phyloP scores from a whole-genome alignment of 92 coral and sea anemone genomes.

The Scolanthus callimorphus region DNA sequence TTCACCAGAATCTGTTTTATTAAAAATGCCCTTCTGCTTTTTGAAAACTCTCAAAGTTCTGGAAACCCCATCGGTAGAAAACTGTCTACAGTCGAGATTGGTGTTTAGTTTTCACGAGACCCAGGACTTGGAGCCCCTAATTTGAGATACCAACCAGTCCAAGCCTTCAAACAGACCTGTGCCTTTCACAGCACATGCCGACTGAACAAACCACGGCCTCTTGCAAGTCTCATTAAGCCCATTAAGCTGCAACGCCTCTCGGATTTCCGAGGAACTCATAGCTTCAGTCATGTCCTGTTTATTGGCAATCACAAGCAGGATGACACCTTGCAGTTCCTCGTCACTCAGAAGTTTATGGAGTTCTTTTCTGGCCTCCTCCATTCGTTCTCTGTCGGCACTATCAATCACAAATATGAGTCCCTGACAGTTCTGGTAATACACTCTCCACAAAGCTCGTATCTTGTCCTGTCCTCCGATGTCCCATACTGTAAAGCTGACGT shows the following conservation, averaged over 20 bases:
- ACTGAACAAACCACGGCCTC: constrained; percentile 91
- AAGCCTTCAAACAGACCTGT: constrained; percentile 90
- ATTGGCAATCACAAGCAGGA: constrained; percentile 86
- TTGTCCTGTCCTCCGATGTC: constrained; percentile 99
- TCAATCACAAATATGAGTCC: constrained; percentile 93
- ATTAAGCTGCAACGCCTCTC: constrained; percentile 81
- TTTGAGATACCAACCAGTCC: constrained; percentile 95
- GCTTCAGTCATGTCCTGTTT: constrained; percentile 93
- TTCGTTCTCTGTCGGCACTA: constrained; percentile 87
- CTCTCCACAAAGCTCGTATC: constrained; percentile 92
- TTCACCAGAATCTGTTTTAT: too few relatives aligned
- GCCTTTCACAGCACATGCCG: constrained; percentile 91
- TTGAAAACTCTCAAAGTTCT: too few relatives aligned
- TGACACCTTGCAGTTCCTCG: constrained; percentile 73
- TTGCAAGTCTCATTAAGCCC: constrained; percentile 62
- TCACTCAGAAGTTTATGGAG: constrained; percentile 73
- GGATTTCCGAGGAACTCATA: constrained; percentile 80
- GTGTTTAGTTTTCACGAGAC: not conserved
- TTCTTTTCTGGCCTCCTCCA: constrained; percentile 73
- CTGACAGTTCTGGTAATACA: constrained; percentile 86
- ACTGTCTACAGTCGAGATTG: too few relatives aligned
- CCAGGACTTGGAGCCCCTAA: constrained; percentile 66
- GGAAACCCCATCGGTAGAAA: too few relatives aligned
- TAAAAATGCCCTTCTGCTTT: too few relatives aligned
- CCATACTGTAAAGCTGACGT: constrained; percentile 96